phyloP scores from a whole-genome alignment of 2,888 invertebrate genomes.

The Metellina segmentata region DNA sequence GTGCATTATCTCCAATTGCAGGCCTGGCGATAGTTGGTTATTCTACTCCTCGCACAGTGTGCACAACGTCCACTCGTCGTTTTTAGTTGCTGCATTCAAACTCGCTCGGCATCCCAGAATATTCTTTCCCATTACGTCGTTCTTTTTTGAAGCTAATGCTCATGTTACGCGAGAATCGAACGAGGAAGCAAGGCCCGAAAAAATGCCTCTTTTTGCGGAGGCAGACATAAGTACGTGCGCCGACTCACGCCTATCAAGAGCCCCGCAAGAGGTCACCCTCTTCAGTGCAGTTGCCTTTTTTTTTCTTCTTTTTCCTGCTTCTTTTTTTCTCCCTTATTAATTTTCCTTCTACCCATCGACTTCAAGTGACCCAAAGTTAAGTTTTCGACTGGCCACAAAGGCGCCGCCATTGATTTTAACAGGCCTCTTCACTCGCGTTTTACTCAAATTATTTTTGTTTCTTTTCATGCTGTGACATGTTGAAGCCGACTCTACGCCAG shows the following conservation, averaged over 20 bases:
- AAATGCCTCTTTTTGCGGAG: conserved; percentile 59
- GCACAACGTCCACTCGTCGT: not conserved
- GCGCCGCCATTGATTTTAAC: conserved; percentile 52
- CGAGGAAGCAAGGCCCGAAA: conserved; percentile 60
- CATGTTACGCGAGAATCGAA: conserved; percentile 48
- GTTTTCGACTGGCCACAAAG: conserved; percentile 60
- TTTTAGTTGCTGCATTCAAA: not conserved
- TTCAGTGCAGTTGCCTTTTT: conserved; percentile 35
- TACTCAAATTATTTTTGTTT: conserved; percentile 27
- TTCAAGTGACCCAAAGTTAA: conserved; percentile 58
- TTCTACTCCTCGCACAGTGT: not conserved
- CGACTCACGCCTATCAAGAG: conserved; percentile 72
- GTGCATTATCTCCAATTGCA: not conserved
- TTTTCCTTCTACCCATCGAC: conserved; percentile 55
- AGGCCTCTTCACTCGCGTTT: conserved; percentile 22
- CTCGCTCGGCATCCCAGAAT: not conserved
- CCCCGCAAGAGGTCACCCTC: conserved; percentile 63
- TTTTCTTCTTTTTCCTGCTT: not conserved
- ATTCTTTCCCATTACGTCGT: not conserved
- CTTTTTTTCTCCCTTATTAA: conserved; percentile 25
- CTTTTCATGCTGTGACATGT: conserved; percentile 20
- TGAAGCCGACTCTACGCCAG: conserved; percentile 18
- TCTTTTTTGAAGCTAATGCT: not conserved
- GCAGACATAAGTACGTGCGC: conserved; percentile 73
- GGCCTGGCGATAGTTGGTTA: not conserved